Evolutionary conservation across 1,140 invertebrate species (phyloP).

Genomic region (Bombus sibiricus): DNA sequence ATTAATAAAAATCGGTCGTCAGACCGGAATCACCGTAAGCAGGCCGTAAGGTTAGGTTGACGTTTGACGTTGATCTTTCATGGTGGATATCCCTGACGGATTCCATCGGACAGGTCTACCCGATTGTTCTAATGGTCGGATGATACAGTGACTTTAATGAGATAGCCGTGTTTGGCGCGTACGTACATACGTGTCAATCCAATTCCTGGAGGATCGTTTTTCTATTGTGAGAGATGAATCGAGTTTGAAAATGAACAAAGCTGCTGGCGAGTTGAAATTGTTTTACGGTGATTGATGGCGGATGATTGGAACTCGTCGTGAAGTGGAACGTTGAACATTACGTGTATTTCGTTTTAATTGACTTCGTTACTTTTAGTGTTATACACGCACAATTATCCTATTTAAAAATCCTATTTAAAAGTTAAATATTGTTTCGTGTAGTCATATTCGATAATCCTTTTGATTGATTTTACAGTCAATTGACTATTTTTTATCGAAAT

Average conservation of each 20-base stretch:
- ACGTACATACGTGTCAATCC: background rate
- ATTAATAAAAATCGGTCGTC: constrained; percentile 40
- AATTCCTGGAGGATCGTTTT: background rate
- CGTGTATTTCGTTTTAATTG: background rate
- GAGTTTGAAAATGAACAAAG: background rate
- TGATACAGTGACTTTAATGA: background rate
- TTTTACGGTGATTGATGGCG: background rate
- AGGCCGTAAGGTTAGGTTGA: background rate
- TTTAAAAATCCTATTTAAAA: no score
- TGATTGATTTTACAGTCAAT: no score
- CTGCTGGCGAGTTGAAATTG: no score
- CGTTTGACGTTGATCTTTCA: background rate
- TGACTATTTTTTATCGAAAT: no score
- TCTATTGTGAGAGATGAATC: no score
- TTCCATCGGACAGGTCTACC: background rate
- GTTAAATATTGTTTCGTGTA: no score
- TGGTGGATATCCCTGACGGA: no score
- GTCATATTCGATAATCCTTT: no score
- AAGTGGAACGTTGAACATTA: background rate
- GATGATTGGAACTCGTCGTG: background rate
- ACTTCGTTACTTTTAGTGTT: background rate
- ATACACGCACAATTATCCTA: background rate
- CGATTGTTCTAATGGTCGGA: background rate
- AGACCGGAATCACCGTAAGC: no score
- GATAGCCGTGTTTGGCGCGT: background rate